Evolutionary conservation across 23 tunicate species (phyloP).

Genomic region (Trididemnum clinides): DNA sequence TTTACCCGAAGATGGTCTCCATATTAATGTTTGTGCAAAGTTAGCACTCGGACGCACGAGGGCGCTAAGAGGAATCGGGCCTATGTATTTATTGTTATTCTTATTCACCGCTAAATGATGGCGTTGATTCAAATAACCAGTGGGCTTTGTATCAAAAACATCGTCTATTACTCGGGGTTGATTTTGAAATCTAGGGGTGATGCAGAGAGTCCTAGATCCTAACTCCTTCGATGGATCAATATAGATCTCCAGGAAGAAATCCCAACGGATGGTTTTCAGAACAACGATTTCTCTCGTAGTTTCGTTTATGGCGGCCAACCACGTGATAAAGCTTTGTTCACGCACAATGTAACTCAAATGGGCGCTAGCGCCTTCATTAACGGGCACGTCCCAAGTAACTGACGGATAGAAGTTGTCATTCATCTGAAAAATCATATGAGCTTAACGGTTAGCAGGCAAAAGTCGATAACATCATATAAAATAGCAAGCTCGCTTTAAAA

Average conservation of each 20-base stretch:
- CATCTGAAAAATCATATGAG: too few relatives aligned
- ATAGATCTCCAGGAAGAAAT: slow-evolving; percentile 90
- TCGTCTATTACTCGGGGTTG: slow-evolving; percentile 71
- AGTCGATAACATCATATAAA: too few relatives aligned
- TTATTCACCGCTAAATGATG: slow-evolving; percentile 2
- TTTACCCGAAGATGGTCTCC: slow-evolving; percentile 75
- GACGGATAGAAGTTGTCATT: slow-evolving; percentile 99
- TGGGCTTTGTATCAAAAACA: slow-evolving; percentile 12
- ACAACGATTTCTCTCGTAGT: slow-evolving; percentile 89
- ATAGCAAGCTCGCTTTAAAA: too few relatives aligned
- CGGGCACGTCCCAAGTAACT: slow-evolving; percentile 99
- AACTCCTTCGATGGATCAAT: slow-evolving; percentile 92
- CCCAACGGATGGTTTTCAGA: slow-evolving; percentile 95
- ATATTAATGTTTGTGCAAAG: slow-evolving; percentile 92
- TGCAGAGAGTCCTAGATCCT: slow-evolving; percentile 65
- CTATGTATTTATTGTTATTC: slow-evolving; percentile 61
- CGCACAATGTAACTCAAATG: slow-evolving; percentile 88
- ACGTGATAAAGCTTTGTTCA: slow-evolving; percentile 95
- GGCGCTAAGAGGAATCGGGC: slow-evolving; percentile 89
- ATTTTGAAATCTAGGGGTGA: slow-evolving; percentile 72
- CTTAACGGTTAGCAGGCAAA: too few relatives aligned
- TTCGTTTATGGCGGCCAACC: slow-evolving; percentile 99
- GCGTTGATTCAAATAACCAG: neutral
- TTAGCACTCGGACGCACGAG: slow-evolving; percentile 95
- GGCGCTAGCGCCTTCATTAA: slow-evolving; percentile 91